Evolutionary conservation across 2,113 vertebrate species (phyloP).

Genomic region (Montifringilla adamsi): DNA sequence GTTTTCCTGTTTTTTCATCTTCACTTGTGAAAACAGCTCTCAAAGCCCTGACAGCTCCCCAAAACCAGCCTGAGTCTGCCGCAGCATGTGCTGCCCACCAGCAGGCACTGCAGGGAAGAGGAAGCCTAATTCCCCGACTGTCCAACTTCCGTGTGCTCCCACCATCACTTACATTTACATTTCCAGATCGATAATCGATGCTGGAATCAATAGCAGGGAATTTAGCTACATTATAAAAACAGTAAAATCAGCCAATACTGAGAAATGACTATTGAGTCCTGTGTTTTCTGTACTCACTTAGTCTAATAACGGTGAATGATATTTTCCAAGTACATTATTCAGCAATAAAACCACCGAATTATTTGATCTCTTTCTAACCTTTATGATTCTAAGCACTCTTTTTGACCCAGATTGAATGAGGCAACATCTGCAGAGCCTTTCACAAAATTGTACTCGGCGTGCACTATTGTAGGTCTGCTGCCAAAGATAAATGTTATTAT

Average conservation of each 20-base stretch:
- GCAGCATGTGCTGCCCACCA: neutral
- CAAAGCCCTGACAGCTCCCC: neutral
- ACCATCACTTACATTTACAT: constrained; percentile 55
- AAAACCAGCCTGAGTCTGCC: neutral
- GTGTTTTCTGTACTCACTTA: constrained; percentile 63
- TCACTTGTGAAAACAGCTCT: neutral
- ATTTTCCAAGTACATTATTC: constrained; percentile 70
- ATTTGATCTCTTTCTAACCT: constrained; percentile 66
- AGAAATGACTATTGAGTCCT: constrained; percentile 69
- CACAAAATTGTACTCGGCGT: constrained; percentile 48
- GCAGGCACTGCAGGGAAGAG: neutral
- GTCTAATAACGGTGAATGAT: constrained; percentile 60
- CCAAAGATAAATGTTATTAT: constrained; percentile 70
- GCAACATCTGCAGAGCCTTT: constrained; percentile 69
- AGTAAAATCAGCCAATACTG: constrained; percentile 62
- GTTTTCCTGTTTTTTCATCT: neutral
- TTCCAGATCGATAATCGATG: constrained; percentile 63
- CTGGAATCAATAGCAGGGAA: constrained; percentile 68
- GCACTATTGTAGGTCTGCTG: constrained; percentile 38
- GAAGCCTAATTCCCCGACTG: neutral
- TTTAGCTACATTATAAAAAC: constrained; percentile 67
- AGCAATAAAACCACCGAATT: constrained; percentile 66
- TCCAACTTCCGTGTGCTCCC: neutral
- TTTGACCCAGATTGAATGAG: constrained; percentile 68
- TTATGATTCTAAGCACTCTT: constrained; percentile 62